Evolutionary conservation across 2,888 invertebrate species (phyloP).

Genomic region (Eudasyphora cyanicolor): DNA sequence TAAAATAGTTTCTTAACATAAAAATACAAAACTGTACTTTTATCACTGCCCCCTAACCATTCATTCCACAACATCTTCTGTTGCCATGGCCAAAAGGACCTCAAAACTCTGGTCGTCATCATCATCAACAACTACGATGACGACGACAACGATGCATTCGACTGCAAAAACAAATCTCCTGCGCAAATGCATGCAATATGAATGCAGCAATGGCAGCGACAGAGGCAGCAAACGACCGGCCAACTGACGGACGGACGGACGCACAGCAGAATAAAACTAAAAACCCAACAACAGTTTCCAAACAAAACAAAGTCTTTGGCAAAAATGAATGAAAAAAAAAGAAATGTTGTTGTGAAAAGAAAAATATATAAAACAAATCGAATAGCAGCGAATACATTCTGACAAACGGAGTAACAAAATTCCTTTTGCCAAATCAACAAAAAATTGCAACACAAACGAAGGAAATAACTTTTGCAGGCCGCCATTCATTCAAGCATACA

Average conservation of each 20-base stretch:
- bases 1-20: too few relatives aligned
- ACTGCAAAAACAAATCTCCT: slow-evolving; percentile 61
- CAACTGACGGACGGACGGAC: not conserved
- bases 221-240: not conserved
- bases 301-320: slow-evolving; percentile 23
- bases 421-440: slow-evolving; percentile 17
- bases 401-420: slow-evolving; percentile 47
- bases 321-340: slow-evolving; percentile 25
- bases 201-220: slow-evolving; percentile 58
- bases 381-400: too few relatives aligned
- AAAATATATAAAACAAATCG: slow-evolving; percentile 8
- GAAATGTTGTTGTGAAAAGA: slow-evolving; percentile 13
- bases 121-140: too few relatives aligned
- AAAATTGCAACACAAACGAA: not conserved
- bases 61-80: not conserved
- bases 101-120: not conserved
- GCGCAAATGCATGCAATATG: slow-evolving; percentile 66
- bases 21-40: slow-evolving; percentile 16
- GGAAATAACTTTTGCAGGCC: slow-evolving; percentile 9
- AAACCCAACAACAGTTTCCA: slow-evolving; percentile 31
- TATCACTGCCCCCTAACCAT: too few relatives aligned
- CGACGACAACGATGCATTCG: slow-evolving; percentile 38
- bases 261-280: slow-evolving; percentile 40
- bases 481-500: not conserved
- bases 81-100: not conserved